Evolutionary conservation across 2,113 vertebrate genomes (phyloP), one percentile per base, ranked within the genome.

Genomic region (Diglossa brunneiventris): DNA sequence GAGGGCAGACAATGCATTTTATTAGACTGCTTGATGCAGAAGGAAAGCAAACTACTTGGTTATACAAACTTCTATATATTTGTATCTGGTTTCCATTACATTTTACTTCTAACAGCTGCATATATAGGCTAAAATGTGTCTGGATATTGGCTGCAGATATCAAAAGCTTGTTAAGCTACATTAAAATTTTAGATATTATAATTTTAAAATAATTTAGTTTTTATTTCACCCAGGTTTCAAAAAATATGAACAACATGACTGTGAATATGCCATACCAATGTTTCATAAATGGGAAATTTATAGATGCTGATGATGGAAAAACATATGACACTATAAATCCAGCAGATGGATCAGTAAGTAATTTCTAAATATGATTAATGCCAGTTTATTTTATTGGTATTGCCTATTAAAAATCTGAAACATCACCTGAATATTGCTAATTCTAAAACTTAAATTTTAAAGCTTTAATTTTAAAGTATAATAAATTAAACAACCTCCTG

Each of bases 251-350:
- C 83, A 97, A 97, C 63, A 98, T 98, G 98, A 98, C 97, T 15
- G 96, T 98, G 88, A 98, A 98, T 83, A 98, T 98, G 97, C 98
- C 98, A 4, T 96, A 98, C 92, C 98, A 98, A 56, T 98, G 98
- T 87, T 98, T 98, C 95, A 98, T 98, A 92, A 98, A 98, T 24
- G 98, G 98, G 9, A 94, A 96, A 42, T 98, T 98, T 95, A 64
- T 96, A 44, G 89, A 98, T 86, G 97, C 98, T 23, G 98, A 98
- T 41, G 97, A 97, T 64, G 98, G 98, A 58, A 97, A 98, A 96
- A 98, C 98, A 7, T 98, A 97, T 1, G 95, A 98, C 77, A 98
- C 98, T 21, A 72, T 98, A 96, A 98, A 98, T 93, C 98, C 98
- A 80, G 95, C 98, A 28, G 98, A 98, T 41, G 98, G 98, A 90